These are phyloP conservation scores for Protobothrops flavoviridis DNA, from an alignment of 2,113 vertebrate genomes.

Conservation along the genomic window DNA sequence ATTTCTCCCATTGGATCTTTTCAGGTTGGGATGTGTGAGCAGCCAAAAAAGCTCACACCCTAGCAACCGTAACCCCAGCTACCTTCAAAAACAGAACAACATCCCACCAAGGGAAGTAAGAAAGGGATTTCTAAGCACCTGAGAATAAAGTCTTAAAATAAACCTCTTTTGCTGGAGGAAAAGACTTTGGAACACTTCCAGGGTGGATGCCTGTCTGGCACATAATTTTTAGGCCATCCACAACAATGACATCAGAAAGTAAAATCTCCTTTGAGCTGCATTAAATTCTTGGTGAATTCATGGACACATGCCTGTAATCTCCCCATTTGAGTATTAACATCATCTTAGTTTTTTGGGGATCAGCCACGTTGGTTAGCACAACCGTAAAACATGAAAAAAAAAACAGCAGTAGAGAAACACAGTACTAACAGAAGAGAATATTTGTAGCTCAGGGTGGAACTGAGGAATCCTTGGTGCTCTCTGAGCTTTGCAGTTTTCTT, in stretches of 20 bases:
- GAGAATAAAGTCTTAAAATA: not conserved
- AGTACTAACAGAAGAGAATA: no score
- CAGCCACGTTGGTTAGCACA: not conserved
- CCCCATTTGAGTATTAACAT: not conserved
- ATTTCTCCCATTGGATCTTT: not conserved
- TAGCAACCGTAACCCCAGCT: not conserved
- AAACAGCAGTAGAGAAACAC: not conserved
- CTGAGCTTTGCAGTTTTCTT: no score
- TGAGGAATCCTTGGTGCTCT: no score
- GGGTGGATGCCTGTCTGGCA: not conserved
- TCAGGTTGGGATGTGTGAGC: not conserved
- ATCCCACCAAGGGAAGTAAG: not conserved
- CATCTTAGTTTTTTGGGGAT: not conserved
- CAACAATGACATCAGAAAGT: not conserved
- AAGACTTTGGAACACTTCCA: not conserved
- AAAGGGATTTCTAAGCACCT: not conserved
- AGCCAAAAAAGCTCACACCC: not conserved
- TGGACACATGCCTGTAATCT: not conserved
- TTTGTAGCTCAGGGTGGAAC: no score
- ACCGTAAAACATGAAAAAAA: not conserved
- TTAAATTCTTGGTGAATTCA: not conserved
- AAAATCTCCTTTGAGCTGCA: not conserved
- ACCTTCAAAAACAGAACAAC: not conserved
- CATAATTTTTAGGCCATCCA: not conserved
- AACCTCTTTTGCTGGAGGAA: not conserved